Evolutionary conservation across 2,797 vertebrate genomes (phyloP), one percentile per base, ranked within the genome.

Genomic region (Odontamblyopus rebecca): DNA sequence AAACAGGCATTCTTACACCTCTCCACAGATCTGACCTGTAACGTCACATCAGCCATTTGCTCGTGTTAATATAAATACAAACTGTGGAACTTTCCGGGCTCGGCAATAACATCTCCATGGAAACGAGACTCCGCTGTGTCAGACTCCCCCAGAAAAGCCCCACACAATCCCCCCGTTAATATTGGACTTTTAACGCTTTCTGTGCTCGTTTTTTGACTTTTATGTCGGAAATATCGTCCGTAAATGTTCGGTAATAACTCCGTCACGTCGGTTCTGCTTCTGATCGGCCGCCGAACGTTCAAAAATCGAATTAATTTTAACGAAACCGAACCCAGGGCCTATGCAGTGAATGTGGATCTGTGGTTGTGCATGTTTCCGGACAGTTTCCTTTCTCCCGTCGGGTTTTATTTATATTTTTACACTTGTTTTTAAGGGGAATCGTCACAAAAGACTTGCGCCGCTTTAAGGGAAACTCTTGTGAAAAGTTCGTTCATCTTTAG

Each of bases 401-500:
- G 23, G 61, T 64, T 64, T 59, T 64, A 64, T 64, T 48, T 64
- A 64, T 64, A 64, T 44, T 26, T 35, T 38, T n/a, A 26, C 61
- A 30, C 29, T 61, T 30, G 6, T 61, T 61, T 61, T 61, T 32
- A 7, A 61, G 27, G 27, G 5, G 6, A 32, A 16, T 29, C 16
- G 75, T 85, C 76, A 81, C 63, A 86, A 76, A 81, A 32, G 60
- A 61, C 29, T 23, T 19, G 18, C 60, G 76, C 69, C n/a, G 81
- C 79, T 26, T 90, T 87, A 89, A 91, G 90, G 91, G 91, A 90
- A 23, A 86, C 83, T 86, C 80, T 74, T 71, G 68, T 76, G 80
- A 67, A 82, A 88, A 69, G 85, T 72, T 64, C 88, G 92, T 64
- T 78, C 89, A 87, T 90, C 93, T 93, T 92, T 93, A 92, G 89